These are phyloP conservation scores for Spilarctia lutea DNA, from an alignment of 2,888 invertebrate species.

Conservation along the genomic window DNA sequence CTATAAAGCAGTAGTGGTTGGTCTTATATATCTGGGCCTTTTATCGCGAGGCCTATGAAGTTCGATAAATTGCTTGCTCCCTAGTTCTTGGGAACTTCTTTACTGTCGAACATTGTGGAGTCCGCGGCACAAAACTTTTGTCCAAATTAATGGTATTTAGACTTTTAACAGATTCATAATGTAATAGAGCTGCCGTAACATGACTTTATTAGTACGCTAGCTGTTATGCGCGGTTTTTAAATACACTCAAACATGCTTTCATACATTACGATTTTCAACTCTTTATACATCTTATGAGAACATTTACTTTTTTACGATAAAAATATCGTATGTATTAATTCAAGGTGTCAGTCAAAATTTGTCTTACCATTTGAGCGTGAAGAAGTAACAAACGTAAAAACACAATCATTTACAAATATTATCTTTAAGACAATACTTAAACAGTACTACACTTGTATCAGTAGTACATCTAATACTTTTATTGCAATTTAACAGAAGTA, in stretches of 20 bases:
- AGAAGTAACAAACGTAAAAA: too few relatives aligned
- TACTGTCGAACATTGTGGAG: neutral
- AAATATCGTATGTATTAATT: too few relatives aligned
- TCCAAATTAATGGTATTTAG: too few relatives aligned
- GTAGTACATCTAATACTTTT: neutral
- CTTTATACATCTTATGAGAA: too few relatives aligned
- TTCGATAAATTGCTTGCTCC: neutral
- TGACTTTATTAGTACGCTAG: too few relatives aligned
- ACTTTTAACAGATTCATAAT: neutral
- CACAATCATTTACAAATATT: too few relatives aligned
- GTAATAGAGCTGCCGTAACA: neutral
- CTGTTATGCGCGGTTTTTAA: too few relatives aligned
- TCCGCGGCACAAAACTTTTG: neutral
- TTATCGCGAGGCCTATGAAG: neutral
- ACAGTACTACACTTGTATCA: neutral
- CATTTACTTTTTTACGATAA: too few relatives aligned
- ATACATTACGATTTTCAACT: too few relatives aligned
- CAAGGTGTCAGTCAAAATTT: too few relatives aligned
- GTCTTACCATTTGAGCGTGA: too few relatives aligned
- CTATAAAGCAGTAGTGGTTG: neutral
- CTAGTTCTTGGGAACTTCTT: neutral
- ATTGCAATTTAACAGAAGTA: neutral
- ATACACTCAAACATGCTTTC: neutral
- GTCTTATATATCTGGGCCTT: neutral
- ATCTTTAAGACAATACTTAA: too few relatives aligned